phyloP scores from a whole-genome alignment of 2,797 vertebrate genomes.

The Chromobotia macracanthus region DNA sequence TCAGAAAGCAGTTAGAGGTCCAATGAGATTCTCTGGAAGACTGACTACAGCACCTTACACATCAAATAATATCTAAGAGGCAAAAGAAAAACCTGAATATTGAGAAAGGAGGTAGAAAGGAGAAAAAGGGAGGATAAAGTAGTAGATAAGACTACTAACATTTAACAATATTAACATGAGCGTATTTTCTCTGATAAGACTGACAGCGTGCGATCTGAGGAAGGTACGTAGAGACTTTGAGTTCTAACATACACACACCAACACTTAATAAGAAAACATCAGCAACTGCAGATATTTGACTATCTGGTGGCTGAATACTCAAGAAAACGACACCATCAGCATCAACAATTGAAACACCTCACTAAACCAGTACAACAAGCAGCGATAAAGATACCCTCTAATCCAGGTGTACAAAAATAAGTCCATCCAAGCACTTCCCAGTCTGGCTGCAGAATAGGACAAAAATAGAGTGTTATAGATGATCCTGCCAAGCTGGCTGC shows the following conservation, averaged over 20 bases:
- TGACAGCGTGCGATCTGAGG: background rate
- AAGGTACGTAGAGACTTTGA: too few relatives aligned
- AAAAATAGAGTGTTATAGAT: conserved; percentile 58
- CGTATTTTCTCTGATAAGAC: background rate
- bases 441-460: conserved; percentile 43
- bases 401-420: conserved; percentile 44
- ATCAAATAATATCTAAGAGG: conserved; percentile 38
- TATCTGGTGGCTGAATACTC: background rate
- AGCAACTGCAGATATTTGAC: background rate
- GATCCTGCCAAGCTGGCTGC: conserved; percentile 58
- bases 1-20: conserved; percentile 35
- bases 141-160: background rate
- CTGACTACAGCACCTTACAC: background rate
- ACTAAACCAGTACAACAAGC: conserved; percentile 22
- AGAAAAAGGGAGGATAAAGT: background rate
- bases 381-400: background rate
- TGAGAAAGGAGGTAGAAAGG: background rate
- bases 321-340: conserved; percentile 4
- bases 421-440: conserved; percentile 47
- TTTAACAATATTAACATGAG: background rate
- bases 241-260: too few relatives aligned
- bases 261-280: background rate
- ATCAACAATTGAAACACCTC: conserved; percentile 11
- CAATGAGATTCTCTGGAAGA: conserved; percentile 37
- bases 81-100: background rate